Evolutionary conservation across 2,113 vertebrate species (phyloP), one percentile per base, ranked within the genome.

Genomic region (Sinocyclocheilus anshuiensis): DNA sequence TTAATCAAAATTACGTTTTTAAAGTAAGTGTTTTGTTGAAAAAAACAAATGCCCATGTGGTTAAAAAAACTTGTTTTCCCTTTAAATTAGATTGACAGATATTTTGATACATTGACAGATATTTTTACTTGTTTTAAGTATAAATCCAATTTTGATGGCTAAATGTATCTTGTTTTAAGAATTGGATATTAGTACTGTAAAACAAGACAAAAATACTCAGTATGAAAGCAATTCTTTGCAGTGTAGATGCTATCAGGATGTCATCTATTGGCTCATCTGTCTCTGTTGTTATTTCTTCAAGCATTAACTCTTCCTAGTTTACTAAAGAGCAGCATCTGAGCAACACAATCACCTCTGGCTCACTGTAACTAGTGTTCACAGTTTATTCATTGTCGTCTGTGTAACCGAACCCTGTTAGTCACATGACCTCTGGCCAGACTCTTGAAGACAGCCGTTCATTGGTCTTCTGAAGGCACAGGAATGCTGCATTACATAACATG

Each of bases 401-500:
- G 39, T 77, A 42, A 69, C 45, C 42, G 24, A 24, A 9, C 20
- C 8, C 39, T 72, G 61, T 65, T 53, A 9, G 77, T 29, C 74
- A 15, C 29, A 39, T 69, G 86, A 77, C 18, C 26, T 72, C 36
- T 69, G 84, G 45, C 71, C 50, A 3, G 26, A 48, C 59, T 59
- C 69, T 81, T 63, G 24, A 55, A 71, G 84, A 42, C 29, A 36
- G 57, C 55, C 42, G 18, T 39, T 65, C 20, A 63, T 69, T 74
- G 45, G 45, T 53, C 45, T 84, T 84, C 59, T 33, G 22, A 18
- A 42, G 50, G 61, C 2, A 6, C 75, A 85, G 83, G 87, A 88
- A 88, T 86, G 71, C 63, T 55, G 36, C 7, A 39, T 88, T 87
- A 87, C 86, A 86, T 88, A 88, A 89, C 81, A 26, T 48, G 24